Conservation (phyloP, 2,888 invertebrate species). For the Proisotoma minuta region DNA sequence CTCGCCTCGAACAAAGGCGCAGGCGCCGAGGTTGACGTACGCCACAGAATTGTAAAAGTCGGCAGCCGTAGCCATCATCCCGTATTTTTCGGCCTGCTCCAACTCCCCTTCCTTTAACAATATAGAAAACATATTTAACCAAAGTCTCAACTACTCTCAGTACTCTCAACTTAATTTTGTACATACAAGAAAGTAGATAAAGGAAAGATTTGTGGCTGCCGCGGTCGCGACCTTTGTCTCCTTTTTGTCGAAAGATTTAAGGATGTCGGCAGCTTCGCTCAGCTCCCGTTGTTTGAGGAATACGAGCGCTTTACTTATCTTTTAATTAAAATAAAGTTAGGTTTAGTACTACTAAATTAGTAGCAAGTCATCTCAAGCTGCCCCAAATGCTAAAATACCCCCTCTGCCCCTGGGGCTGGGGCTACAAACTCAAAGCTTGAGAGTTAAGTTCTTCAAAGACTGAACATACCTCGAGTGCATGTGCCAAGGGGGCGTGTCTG, state of each 20-base stretch:
- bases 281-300: constrained; percentile 76
- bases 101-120: constrained; percentile 67
- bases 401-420: no score
- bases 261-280: constrained; percentile 71
- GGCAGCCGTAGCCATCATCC: constrained; percentile 66
- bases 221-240: constrained; percentile 77
- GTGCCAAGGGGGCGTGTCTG: constrained; percentile 73
- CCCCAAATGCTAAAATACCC: no score
- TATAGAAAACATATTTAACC: constrained; percentile 32
- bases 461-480: constrained; percentile 66
- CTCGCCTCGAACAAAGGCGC: constrained; percentile 65
- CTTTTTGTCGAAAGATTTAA: constrained; percentile 80
- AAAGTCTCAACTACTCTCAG: not conserved
- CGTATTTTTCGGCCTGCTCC: constrained; percentile 71
- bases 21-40: constrained; percentile 78
- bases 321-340: not conserved
- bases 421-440: no score
- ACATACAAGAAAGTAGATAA: constrained; percentile 71
- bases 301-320: constrained; percentile 79
- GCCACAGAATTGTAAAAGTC: constrained; percentile 76
- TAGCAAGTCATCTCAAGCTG: no score
- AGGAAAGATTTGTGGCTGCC: constrained; percentile 78
- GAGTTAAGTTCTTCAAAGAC: not conserved
- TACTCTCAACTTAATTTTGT: not conserved
- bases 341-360: no score